These are phyloP conservation scores for Orius laevigatus DNA, from an alignment of 1,140 invertebrate species.

Conservation along the genomic window DNA sequence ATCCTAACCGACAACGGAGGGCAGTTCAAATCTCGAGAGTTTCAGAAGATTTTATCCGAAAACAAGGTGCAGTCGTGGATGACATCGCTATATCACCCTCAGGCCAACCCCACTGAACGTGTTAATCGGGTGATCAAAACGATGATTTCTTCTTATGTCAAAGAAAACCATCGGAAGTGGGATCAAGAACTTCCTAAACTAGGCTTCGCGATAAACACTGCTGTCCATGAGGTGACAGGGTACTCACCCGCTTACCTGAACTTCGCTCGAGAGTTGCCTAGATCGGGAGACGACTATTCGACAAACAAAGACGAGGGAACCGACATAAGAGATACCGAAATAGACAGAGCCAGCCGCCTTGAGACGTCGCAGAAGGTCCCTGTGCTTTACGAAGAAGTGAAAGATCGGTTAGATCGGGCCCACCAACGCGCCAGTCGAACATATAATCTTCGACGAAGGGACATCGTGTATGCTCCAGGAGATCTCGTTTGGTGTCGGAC, in stretches of 20 bases:
- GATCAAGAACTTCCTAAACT: constrained; percentile 24
- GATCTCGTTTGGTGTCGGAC: constrained; percentile 4
- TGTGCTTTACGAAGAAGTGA: not conserved
- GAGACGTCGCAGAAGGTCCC: not conserved
- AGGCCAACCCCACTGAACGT: constrained; percentile 28
- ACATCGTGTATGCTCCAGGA: not conserved
- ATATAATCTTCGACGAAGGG: constrained; percentile 3
- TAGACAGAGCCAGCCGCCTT: not conserved
- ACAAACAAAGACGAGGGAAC: not conserved
- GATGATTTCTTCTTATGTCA: constrained; percentile 25
- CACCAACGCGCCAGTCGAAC: not conserved
- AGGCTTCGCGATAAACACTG: constrained; percentile 29
- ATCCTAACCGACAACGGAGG: constrained; percentile 12
- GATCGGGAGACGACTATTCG: constrained; percentile 1
- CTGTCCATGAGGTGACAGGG: constrained; percentile 23
- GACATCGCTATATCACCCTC: constrained; percentile 24
- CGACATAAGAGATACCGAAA: not conserved
- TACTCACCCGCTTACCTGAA: constrained; percentile 26
- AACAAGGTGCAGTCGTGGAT: constrained; percentile 1
- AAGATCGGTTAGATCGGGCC: not conserved
- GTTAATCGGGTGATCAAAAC: constrained; percentile 29
- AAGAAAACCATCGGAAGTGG: constrained; percentile 25
- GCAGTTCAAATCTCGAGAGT: constrained; percentile 4
- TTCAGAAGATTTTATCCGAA: not conserved
- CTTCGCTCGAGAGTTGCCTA: constrained; percentile 25